Evolutionary conservation across 1,140 invertebrate species (phyloP).

Genomic region (Apis florea): DNA sequence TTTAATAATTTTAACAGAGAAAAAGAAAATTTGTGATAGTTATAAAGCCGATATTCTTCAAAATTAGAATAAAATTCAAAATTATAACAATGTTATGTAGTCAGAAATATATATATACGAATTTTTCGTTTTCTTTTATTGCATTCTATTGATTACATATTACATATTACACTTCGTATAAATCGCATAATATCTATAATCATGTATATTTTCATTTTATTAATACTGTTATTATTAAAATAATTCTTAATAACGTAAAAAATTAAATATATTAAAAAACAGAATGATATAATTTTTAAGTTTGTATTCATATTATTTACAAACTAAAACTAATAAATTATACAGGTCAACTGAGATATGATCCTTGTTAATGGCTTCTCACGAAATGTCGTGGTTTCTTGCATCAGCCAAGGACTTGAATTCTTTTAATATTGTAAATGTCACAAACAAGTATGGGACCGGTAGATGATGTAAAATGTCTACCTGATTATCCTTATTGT

Average conservation of each 20-base stretch:
- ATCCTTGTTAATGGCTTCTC: slow-evolving; percentile 56
- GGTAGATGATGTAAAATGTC: slow-evolving; percentile 78
- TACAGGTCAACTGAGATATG: slow-evolving; percentile 42
- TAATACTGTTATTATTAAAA: neutral
- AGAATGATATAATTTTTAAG: neutral
- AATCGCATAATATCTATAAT: neutral
- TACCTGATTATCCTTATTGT: slow-evolving; percentile 66
- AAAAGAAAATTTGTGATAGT: neutral
- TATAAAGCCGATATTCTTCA: neutral
- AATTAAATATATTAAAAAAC: too few species aligned
- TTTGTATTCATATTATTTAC: neutral
- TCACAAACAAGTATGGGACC: slow-evolving; percentile 73
- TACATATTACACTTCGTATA: too few species aligned
- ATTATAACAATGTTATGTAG: neutral
- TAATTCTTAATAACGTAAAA: neutral
- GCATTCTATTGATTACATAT: neutral
- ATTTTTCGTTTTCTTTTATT: neutral
- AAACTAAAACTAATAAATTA: slow-evolving; percentile 7
- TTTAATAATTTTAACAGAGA: neutral
- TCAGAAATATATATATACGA: neutral
- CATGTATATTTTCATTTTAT: neutral
- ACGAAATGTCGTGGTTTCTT: slow-evolving; percentile 76
- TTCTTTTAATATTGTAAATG: slow-evolving; percentile 68
- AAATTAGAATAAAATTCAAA: neutral
- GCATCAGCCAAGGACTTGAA: slow-evolving; percentile 77